Base-by-base conservation (phyloP, 2,888 invertebrate genomes). In the Calameuta filiformis region DNA sequence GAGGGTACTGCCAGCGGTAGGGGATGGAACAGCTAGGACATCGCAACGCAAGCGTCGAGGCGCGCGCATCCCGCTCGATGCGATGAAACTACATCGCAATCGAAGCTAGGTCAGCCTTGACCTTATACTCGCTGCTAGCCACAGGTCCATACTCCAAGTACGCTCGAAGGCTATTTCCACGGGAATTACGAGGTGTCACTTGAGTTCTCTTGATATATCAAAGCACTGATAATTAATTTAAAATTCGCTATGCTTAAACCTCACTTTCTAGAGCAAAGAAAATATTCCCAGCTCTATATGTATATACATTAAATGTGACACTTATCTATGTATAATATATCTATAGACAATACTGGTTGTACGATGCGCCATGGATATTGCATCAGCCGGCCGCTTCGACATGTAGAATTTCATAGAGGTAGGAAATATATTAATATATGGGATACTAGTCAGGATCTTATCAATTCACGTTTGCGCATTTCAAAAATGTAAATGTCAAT, bases 1-100 rank as follows among this genome's bases (percentile, higher is more conserved):
- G 56, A 56, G 56, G 56, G 56, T 56, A 56, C 56, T 23, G 56
- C 56, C 56, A 56, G 56, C 56, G 31, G 71, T 31, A 69, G 34
- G 75, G 73, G 33, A 68, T 12, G 33, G 68, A 77, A 23, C 33
- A 2, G 56, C 9, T 77, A 68, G 75, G 75, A 56, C 78, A 68
- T 76, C 78, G 76, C 56, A 73, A 78, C 78, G 78, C 78, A 78
- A 75, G 79, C 79, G 79, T 76, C 79, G 82, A 76, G 68, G 87
- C 86, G 86, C 86, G 85, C 86, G 86, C 86, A 85, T 76, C 79
- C 80, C 87, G 87, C 84, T 86, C 86, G 86, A 87, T 86, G 87
- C 86, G 86, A 75, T 40, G 56, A 68, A 37, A 68, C 75, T 31
- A 37, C 30, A 40, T 40, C 76, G 79, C 83, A 77, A 79, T 77